Conservation (phyloP, 2,797 vertebrate genomes). For the Sylvilagus floridanus region DNA sequence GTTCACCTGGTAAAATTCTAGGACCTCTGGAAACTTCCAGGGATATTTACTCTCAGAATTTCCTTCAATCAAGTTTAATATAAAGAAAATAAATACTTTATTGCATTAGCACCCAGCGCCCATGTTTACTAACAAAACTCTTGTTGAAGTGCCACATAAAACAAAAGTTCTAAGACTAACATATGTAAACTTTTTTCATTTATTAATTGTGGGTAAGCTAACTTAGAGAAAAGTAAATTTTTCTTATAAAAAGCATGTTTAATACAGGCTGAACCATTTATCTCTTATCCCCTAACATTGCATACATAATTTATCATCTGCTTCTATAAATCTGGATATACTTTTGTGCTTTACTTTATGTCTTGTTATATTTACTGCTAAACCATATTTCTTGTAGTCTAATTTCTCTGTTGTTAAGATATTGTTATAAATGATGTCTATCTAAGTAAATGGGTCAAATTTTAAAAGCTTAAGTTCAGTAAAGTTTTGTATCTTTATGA, state of each 20-base stretch:
- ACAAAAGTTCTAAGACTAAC: not conserved
- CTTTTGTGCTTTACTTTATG: not conserved
- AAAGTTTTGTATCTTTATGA: not conserved
- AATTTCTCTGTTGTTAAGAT: conserved; percentile 6
- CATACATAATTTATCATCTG: not conserved
- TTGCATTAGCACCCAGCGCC: not conserved
- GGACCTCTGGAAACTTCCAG: conserved; percentile 23
- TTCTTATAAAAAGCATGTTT: conserved; percentile 17
- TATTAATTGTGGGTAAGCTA: not conserved
- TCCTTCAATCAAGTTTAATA: not conserved
- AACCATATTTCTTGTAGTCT: not conserved
- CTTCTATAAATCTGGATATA: not conserved
- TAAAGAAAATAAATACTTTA: not conserved
- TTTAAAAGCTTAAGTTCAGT: not conserved
- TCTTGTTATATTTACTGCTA: conserved; percentile 3
- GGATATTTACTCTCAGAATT: conserved; percentile 19
- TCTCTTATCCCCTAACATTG: not conserved
- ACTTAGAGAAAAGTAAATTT: not conserved
- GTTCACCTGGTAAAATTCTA: conserved; percentile 4
- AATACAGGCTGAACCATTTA: not conserved
- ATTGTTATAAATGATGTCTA: not conserved
- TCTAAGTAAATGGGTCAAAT: not conserved
- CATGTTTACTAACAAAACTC: not conserved
- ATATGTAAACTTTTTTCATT: not conserved
- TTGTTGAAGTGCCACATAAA: not conserved